Percentiles rank a stretch among this genome's conserved stretches.
Conservation (phyloP, 2,888 invertebrate genomes). For the Lepas anatifera region DNA sequence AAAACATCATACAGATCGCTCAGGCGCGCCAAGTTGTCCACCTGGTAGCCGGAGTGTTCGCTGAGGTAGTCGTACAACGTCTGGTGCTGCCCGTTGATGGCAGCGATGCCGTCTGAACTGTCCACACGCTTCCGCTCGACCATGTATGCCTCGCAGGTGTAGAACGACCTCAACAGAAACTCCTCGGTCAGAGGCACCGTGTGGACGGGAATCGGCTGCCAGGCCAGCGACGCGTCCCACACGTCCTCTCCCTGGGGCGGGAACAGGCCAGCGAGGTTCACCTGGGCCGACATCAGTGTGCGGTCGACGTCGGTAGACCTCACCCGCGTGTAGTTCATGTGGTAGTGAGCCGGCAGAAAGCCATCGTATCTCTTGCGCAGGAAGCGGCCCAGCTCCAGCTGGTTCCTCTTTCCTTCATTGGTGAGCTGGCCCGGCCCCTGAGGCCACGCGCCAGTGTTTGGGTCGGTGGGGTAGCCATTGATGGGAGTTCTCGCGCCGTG, state of each 20-base stretch:
- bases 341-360: conserved; percentile 27
- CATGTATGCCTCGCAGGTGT: conserved; percentile 53
- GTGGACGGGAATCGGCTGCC: conserved; percentile 83
- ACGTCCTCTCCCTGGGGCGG: conserved; percentile 30
- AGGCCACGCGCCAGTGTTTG: conserved; percentile 47
- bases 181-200: conserved; percentile 55
- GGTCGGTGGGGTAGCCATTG: conserved; percentile 67
- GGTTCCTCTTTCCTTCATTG: conserved; percentile 63
- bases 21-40: conserved; percentile 44
- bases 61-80: conserved; percentile 53
- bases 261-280: conserved; percentile 59
- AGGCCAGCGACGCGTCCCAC: conserved; percentile 36
- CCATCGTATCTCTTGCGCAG: conserved; percentile 54
- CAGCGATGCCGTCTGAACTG: conserved; percentile 42
- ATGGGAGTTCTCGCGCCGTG: conserved; percentile 85
- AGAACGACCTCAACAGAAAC: conserved; percentile 46
- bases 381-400: conserved; percentile 61
- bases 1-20: conserved; percentile 48
- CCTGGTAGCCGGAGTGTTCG: conserved; percentile 45
- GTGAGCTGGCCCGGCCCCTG: conserved; percentile 80
- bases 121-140: conserved; percentile 41
- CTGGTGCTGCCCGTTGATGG: conserved; percentile 45
- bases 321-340: conserved; percentile 45
- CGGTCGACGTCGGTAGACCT: conserved; percentile 76
- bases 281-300: conserved; percentile 74